Percentiles rank a stretch among this genome's conserved stretches.
These are phyloP conservation scores for Callaeas wilsoni DNA, from an alignment of 2,113 vertebrate genomes.

Conservation along the genomic window DNA sequence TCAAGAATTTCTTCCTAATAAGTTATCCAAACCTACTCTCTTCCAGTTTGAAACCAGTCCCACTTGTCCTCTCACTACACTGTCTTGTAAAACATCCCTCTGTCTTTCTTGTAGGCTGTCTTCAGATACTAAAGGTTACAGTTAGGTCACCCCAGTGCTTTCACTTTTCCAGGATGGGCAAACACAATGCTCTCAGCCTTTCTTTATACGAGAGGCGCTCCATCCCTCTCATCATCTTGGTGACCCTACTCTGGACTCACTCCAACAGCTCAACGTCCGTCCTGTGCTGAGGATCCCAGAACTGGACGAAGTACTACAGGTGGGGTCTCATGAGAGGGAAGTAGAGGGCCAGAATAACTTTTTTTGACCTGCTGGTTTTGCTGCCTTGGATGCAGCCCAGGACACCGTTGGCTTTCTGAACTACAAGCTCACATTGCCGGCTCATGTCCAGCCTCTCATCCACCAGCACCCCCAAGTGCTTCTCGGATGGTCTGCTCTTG, in stretches of 20 bases:
- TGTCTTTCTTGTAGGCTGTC: background rate
- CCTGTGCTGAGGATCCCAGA: background rate
- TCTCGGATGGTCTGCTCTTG: accelerated
- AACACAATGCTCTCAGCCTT: background rate
- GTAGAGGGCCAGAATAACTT: background rate
- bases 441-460: background rate
- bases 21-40: background rate
- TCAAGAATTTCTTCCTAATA: background rate
- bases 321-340: background rate
- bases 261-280: background rate
- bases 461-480: background rate
- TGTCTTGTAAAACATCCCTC: background rate
- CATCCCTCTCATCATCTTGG: background rate
- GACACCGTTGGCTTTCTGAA: background rate
- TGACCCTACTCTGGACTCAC: background rate
- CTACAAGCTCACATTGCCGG: background rate
- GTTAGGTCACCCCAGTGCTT: background rate
- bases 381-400: background rate
- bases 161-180: background rate
- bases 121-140: background rate
- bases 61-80: background rate
- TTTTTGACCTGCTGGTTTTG: background rate
- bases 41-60: background rate
- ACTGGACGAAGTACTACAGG: background rate
- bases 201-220: accelerated